A percentile compares a stretch with the other conserved stretches of the same genome.
These are phyloP conservation scores for Pangasius larnaudii DNA, from an alignment of 2,797 vertebrate species.

Conservation along the genomic window DNA sequence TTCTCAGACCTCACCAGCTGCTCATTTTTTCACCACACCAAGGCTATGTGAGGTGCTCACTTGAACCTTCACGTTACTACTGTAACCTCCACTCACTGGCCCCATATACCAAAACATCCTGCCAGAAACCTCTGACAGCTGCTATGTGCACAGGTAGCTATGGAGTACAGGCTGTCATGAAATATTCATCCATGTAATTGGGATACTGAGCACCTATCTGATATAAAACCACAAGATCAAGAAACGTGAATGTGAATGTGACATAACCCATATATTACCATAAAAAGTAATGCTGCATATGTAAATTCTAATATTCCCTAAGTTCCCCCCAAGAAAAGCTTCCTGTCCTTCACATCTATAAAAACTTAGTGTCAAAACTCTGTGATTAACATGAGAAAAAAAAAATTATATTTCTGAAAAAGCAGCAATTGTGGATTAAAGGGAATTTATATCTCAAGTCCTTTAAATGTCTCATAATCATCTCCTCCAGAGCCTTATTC, in stretches of 20 bases:
- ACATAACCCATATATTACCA: neutral
- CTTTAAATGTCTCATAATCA: conserved; percentile 48
- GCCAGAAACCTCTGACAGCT: conserved; percentile 40
- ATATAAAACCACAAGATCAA: neutral
- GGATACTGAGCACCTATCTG: conserved; percentile 11
- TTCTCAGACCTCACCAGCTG: neutral
- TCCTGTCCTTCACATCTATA: conserved; percentile 21
- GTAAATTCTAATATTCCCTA: conserved; percentile 27
- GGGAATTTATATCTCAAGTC: conserved; percentile 47
- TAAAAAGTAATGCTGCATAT: neutral
- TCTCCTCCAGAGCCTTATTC: conserved; percentile 37
- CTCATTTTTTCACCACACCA: conserved; percentile 2
- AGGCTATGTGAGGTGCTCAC: neutral
- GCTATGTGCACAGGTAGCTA: conserved; percentile 40
- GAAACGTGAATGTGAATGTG: neutral
- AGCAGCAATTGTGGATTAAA: conserved; percentile 49
- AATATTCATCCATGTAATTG: conserved; percentile 61
- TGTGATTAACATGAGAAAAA: conserved; percentile 52
- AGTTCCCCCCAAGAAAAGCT: conserved; percentile 22
- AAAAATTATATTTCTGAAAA: conserved; percentile 40
- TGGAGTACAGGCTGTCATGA: conserved; percentile 52
- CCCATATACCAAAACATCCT: conserved; percentile 1
- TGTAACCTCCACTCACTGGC: conserved; percentile 37
- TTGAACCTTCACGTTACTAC: conserved; percentile 42
- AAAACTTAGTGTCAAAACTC: conserved; percentile 51